Evolutionary conservation across 2,888 invertebrate genomes (phyloP).

Genomic region (Alviniconcha strummeri): DNA sequence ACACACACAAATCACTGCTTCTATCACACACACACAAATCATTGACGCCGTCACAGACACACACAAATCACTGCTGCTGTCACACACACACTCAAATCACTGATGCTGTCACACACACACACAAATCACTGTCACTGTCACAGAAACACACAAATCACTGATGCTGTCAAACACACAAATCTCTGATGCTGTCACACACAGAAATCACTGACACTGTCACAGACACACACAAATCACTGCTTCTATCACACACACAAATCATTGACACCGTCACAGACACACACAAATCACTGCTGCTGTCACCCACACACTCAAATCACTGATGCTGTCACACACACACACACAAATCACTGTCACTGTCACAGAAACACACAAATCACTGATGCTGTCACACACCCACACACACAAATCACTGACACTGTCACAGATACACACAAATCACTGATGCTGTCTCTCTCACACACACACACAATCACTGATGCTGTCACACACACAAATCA

Average conservation of each 20-base stretch:
- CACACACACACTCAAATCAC: neutral
- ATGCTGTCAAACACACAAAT: neutral
- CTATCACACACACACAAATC: too few species aligned
- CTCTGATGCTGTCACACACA: too few species aligned
- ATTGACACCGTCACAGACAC: too few species aligned
- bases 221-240: too few species aligned
- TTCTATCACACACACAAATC: too few species aligned
- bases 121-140: conserved; percentile 38
- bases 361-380: neutral
- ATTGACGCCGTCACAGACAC: too few species aligned
- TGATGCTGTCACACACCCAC: neutral
- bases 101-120: conserved; percentile 34
- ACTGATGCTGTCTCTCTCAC: neutral
- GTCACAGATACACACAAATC: too few species aligned
- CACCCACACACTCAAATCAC: neutral
- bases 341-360: conserved; percentile 37
- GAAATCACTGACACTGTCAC: too few species aligned
- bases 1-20: too few species aligned
- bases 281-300: neutral
- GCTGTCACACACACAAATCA: neutral
- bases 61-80: too few species aligned
- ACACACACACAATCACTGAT: neutral
- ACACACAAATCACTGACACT: too few species aligned
- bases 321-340: conserved; percentile 34
- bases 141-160: neutral